Base-by-base conservation (phyloP, 2,113 vertebrate species). In the Manacus vitellinus region DNA sequence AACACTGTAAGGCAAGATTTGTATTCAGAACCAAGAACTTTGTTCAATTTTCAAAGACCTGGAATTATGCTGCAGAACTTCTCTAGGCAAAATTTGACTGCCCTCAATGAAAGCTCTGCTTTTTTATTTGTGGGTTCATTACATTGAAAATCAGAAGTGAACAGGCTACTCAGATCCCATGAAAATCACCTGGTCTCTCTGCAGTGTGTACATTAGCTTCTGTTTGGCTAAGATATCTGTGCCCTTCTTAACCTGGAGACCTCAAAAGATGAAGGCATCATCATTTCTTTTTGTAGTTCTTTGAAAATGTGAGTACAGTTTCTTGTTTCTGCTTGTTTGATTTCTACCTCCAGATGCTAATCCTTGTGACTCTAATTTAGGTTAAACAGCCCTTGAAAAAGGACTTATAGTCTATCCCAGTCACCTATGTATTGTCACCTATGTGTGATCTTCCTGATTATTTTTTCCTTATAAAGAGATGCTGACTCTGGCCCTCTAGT, bases 1-100 rank as follows among this genome's bases (percentile, higher is more conserved):
- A 96, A 80, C 33, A 97, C 75, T 83, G 43, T 58, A 78, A 94
- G 91, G 86, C 88, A 94, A 66, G 58, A 92, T 94, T 96, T 94
- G 76, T 70, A 94, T 87, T 95, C 91, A 91, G 80, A 97, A 92
- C 51, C 80, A 72, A 67, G 73, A 82, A 93, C 76, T 94, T 87
- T 27, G 61, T 54, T 92, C 62, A 41, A 8, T 75, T 89, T 95
- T 95, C 70, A 87, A 94, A 95, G 96, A 46, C 71, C 46, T 58
- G 19, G 70, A 87, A 86, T 94, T 94, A 79, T 39, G 58, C 66
- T 87, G 76, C 77, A 94, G 62, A 78, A 89, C 61, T 82, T 94
- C 70, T 71, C 47, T 12, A 55, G 73, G 86, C 62, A 65, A 95
- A 87, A 82, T 37, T 59, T 71, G 61, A 65, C 65, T 51, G 37